Percentiles rank a stretch among this genome's conserved stretches.
Evolutionary conservation across 2,113 vertebrate species (phyloP).

Genomic region (Plecturocebus donacophilus): DNA sequence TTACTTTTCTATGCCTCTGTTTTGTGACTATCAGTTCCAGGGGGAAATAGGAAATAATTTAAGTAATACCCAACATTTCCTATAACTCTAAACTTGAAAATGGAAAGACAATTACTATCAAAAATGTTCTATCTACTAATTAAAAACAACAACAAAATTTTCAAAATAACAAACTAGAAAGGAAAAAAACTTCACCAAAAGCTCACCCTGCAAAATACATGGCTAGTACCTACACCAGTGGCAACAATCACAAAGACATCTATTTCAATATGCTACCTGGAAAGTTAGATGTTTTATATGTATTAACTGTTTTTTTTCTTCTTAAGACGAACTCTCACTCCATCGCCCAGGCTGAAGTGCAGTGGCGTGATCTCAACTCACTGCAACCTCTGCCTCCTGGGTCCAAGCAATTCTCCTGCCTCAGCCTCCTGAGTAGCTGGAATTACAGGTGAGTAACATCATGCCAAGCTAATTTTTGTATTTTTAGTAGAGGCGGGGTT

Average conservation of each 20-base stretch:
- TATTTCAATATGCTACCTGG: background rate
- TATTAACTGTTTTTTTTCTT: background rate
- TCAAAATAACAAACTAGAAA: slow-evolving; percentile 22
- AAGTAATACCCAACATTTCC: background rate
- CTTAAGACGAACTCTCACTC: no score
- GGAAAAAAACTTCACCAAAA: background rate
- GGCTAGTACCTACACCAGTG: background rate
- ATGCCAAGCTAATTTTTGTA: no score
- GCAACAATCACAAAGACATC: background rate
- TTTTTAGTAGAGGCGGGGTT: no score
- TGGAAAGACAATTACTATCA: background rate
- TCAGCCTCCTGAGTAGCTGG: no score
- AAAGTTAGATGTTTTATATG: background rate
- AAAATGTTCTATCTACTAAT: background rate
- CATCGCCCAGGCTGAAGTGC: no score
- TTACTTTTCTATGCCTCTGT: background rate
- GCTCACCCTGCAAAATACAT: background rate
- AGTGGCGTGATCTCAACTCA: no score
- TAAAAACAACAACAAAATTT: background rate
- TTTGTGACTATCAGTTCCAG: background rate
- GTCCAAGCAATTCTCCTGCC: no score
- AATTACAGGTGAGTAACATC: no score
- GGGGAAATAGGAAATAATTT: background rate
- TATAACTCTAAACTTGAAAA: slow-evolving; percentile 14
- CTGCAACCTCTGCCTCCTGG: no score